Evolutionary conservation across 2,797 vertebrate genomes (phyloP).

Genomic region (Leuciscus waleckii): DNA sequence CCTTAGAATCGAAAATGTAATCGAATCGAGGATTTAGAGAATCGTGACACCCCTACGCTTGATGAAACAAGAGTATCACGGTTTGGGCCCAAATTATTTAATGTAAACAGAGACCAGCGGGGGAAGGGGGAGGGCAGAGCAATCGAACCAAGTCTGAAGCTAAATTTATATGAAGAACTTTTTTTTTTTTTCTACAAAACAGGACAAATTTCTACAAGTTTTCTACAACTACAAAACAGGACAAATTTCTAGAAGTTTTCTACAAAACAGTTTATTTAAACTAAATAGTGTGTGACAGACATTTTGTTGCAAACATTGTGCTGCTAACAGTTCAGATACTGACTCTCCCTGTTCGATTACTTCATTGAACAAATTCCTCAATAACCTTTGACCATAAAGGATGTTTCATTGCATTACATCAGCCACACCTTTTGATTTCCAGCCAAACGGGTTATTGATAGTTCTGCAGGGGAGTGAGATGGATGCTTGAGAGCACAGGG

Average conservation of each 20-base stretch:
- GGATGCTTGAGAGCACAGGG: slow-evolving; percentile 34
- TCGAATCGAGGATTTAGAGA: no score
- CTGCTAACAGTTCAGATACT: neutral
- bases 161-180: neutral
- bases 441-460: slow-evolving; percentile 43
- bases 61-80: no score
- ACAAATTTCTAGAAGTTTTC: neutral
- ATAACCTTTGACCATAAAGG: slow-evolving; percentile 43
- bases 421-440: slow-evolving; percentile 41
- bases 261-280: neutral
- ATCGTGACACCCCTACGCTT: no score
- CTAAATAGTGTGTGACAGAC: neutral
- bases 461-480: slow-evolving; percentile 43
- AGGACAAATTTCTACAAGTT: neutral
- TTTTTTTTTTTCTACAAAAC: neutral
- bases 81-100: neutral
- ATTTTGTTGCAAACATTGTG: neutral
- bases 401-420: slow-evolving; percentile 41
- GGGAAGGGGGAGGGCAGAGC: no score
- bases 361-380: slow-evolving; percentile 26
- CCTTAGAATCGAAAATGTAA: no score
- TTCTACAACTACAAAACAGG: neutral
- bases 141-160: neutral
- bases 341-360: neutral
- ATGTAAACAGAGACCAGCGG: neutral